Evolutionary conservation across 2,888 invertebrate species (phyloP).

Genomic region (Marronus borbonicus): DNA sequence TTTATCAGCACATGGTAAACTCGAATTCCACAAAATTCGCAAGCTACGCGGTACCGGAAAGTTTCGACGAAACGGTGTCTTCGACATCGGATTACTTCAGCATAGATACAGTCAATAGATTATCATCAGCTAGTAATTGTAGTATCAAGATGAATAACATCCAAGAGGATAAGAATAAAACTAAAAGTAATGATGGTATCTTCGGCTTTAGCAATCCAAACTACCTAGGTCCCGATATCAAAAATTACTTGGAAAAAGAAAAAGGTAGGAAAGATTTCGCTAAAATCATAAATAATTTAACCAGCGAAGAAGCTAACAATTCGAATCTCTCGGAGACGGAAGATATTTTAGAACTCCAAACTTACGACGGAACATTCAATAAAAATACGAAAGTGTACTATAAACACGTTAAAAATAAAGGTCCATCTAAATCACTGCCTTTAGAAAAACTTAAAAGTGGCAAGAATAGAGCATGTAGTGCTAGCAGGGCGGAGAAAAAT

Average conservation of each 20-base stretch:
- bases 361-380: constrained; percentile 63
- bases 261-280: constrained; percentile 63
- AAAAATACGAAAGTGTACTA: constrained; percentile 67
- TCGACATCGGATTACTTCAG: constrained; percentile 86
- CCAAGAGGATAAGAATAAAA: constrained; percentile 64
- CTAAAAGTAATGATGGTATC: constrained; percentile 68
- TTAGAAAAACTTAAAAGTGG: constrained; percentile 64
- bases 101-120: constrained; percentile 78
- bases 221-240: constrained; percentile 80
- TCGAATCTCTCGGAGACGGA: constrained; percentile 55
- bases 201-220: constrained; percentile 85
- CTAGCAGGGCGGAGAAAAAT: constrained; percentile 73
- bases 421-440: constrained; percentile 72
- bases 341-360: constrained; percentile 66
- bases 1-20: constrained; percentile 74
- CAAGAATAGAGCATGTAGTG: constrained; percentile 73
- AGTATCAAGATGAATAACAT: constrained; percentile 68
- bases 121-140: constrained; percentile 72
- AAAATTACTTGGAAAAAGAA: constrained; percentile 62
- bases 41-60: constrained; percentile 73
- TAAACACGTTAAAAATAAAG: constrained; percentile 61
- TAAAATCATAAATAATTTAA: constrained; percentile 75
- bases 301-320: constrained; percentile 73
- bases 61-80: constrained; percentile 73
- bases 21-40: constrained; percentile 76